Evolutionary conservation across 2,888 invertebrate species (phyloP), one percentile per base, ranked within the genome.

Genomic region (Alitta virens): DNA sequence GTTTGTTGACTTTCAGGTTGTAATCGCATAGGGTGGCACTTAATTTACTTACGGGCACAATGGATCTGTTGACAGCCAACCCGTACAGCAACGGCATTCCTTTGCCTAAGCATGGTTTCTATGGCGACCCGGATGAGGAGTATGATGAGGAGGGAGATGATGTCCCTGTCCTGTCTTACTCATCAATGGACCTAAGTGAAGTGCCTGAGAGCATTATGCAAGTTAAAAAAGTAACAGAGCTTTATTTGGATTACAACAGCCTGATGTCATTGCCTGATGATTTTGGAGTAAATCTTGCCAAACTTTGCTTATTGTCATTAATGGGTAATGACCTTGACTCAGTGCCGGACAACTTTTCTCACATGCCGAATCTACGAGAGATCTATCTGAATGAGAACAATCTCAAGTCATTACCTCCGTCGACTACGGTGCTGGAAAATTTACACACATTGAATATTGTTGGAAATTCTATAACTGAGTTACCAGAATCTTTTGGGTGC

Each of bases 381-480:
- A 54, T 75, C 12, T 66, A 71, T 56, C 42, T 75, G 18, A 72
- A 70, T 71, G 75, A 75, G 64, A 77, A 77, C 64, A 58, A 61
- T 12, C 46, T 77, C 1, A 24, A 33, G 7, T 60, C 51, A 14
- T 62, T 77, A 3, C 70, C 74, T 40, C 68, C 68, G 50, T 68
- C 72, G 21, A 59, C 75, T 27, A 71, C 72, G 5, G 26, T 21
- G 9, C 25, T 57, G n/a, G 27, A 25, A 71, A 72, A 67, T 64
- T 27, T 49, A 12, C 23, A 56, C 3, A 61, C 9, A 9, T 40
- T 52, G 24, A 60, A 43, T 18, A 43, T 54, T 18, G 53, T 60
- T 14, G 60, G 60, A 53, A 60, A 57, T 50, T 7, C 14, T 27
- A n/a, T 85, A 85, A 85, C 26, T 33, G 33, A 18, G 16, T 46